Evolutionary conservation across 2,113 vertebrate genomes (phyloP), one percentile per base, ranked within the genome.

Genomic region (Cynocephalus volans): DNA sequence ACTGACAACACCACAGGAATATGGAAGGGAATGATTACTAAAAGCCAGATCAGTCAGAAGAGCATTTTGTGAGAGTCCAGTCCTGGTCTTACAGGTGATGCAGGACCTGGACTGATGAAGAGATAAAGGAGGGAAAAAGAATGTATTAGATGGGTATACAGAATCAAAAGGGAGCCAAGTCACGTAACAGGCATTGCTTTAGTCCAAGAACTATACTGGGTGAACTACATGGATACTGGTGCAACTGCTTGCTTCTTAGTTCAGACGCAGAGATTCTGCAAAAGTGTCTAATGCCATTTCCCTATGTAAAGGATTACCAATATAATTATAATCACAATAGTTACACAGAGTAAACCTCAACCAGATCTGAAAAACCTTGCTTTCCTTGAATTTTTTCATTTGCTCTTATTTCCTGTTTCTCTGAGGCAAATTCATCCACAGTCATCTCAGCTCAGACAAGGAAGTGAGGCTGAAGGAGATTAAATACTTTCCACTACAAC

Each of bases 171-270:
- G n/a, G 19, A 92, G 87, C 28, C 33, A 58, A 15, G 58, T 45
- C 33, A 14, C 12, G 36, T 3, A 8, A 54, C 6, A 21, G 56
- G 81, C 64, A 23, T 1, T 19, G 23, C 41, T 26, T 8, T 3
- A 11, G 62, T 18, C 15, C 52, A 31, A 70, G 41, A 75, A 26
- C 41, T 5, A 23, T 0, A 14, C 54, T 5, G n/a, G 26, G 19
- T 3, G 56, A 90, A 21, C 1, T 17, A 45, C 6, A 33, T 0
- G 1, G 36, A 52, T 3, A 8, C 17, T 1, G 6, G n/a, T 12
- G 23, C 15, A 28, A 33, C 4, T 2, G 17, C 48, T 41, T 67
- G 26, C 26, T 48, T 10, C 45, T 84, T 8, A 4, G 88, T 8
- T 64, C 56, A 33, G 36, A 64, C 36, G 10, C 8, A 45, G 24